These are phyloP conservation scores for Lacerta bilineata DNA, from an alignment of 2,797 vertebrate species.

Conservation along the genomic window DNA sequence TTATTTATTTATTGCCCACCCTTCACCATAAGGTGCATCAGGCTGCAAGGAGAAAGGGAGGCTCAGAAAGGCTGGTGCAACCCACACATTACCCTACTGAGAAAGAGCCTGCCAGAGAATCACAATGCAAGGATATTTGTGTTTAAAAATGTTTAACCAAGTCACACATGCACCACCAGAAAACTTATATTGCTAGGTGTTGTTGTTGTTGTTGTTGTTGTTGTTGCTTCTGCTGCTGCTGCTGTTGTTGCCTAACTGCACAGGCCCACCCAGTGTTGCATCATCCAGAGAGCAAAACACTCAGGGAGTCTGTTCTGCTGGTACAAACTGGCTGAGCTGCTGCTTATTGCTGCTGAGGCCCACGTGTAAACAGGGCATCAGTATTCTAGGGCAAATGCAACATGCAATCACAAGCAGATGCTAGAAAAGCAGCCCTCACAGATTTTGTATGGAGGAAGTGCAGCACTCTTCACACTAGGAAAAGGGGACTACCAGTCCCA, in stretches of 20 bases:
- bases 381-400: slow-evolving; percentile 9
- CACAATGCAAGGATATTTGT: background rate
- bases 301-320: background rate
- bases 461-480: background rate
- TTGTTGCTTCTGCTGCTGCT: no score
- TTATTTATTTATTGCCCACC: no score
- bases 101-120: background rate
- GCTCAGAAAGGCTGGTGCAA: background rate
- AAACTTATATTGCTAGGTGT: background rate
- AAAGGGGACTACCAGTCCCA: no score
- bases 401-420: background rate
- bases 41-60: background rate
- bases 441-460: background rate
- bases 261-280: background rate
- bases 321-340: background rate
- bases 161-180: background rate
- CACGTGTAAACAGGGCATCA: background rate
- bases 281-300: slow-evolving; percentile 5
- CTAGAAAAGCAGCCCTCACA: background rate
- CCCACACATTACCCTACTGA: background rate
- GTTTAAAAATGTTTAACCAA: background rate
- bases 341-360: no score
- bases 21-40: background rate
- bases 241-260: background rate
- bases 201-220: no score